Evolutionary conservation across 1,140 invertebrate genomes (phyloP).

Genomic region (Leptinotarsa undecemlineata): DNA sequence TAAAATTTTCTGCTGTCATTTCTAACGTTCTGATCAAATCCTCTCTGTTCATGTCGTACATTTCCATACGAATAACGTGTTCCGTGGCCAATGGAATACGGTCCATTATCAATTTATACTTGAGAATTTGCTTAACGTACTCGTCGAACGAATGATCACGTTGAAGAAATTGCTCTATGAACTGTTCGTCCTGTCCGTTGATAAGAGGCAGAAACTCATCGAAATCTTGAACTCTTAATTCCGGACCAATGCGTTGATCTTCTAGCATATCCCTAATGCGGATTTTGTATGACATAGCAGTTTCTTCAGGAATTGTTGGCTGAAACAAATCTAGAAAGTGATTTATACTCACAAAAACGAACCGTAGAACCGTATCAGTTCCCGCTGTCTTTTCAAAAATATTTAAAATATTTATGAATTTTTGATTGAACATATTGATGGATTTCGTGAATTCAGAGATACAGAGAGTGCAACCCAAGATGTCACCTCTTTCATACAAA

Average conservation of each 20-base stretch:
- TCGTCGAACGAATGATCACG: constrained; percentile 69
- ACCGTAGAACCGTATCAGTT: too few relatives aligned
- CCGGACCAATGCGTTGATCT: constrained; percentile 71
- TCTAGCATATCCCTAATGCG: constrained; percentile 66
- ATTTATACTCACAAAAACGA: too few relatives aligned
- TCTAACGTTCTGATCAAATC: constrained; percentile 78
- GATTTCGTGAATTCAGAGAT: too few relatives aligned
- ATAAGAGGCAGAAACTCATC: constrained; percentile 82
- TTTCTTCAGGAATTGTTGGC: constrained; percentile 69
- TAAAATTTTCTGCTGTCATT: constrained; percentile 68
- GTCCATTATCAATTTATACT: constrained; percentile 67
- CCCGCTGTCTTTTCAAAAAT: too few relatives aligned
- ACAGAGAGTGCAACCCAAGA: too few relatives aligned
- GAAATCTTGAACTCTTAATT: constrained; percentile 73
- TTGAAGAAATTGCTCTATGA: constrained; percentile 71
- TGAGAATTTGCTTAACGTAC: constrained; percentile 66
- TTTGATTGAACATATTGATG: too few relatives aligned
- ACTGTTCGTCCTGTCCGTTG: constrained; percentile 65
- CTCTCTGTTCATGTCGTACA: constrained; percentile 84
- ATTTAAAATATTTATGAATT: too few relatives aligned
- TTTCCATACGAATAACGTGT: constrained; percentile 73
- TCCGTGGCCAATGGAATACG: constrained; percentile 68
- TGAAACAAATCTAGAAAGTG: constrained; percentile 46
- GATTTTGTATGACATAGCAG: constrained; percentile 63
- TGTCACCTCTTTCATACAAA: too few relatives aligned